phyloP scores from a whole-genome alignment of 2,888 invertebrate species.

The Brenthis hecate region DNA sequence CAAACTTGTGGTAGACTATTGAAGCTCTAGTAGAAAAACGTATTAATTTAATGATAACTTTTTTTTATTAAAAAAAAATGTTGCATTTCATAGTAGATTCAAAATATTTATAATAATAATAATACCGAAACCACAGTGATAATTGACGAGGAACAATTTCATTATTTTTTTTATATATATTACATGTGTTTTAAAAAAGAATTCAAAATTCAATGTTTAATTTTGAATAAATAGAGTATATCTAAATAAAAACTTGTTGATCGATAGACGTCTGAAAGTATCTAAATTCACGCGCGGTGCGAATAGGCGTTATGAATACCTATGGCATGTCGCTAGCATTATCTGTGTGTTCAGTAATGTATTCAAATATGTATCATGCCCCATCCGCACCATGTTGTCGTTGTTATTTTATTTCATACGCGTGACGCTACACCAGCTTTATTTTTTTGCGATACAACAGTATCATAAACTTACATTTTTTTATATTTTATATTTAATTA shows the following conservation, averaged over 20 bases:
- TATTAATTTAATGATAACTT: too few species aligned
- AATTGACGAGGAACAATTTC: too few species aligned
- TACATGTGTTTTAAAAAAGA: too few species aligned
- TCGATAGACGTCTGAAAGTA: constrained; percentile 44
- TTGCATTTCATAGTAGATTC: too few species aligned
- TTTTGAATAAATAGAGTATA: not conserved
- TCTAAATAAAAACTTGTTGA: constrained; percentile 21
- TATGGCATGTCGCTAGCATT: constrained; percentile 72
- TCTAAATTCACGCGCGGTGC: constrained; percentile 69
- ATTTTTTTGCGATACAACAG: constrained; percentile 58
- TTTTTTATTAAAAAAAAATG: too few species aligned
- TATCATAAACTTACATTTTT: constrained; percentile 6
- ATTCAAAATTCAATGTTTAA: not conserved
- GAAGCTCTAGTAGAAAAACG: too few species aligned
- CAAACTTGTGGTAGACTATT: too few species aligned
- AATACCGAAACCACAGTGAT: too few species aligned
- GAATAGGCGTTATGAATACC: constrained; percentile 77
- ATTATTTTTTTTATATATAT: too few species aligned
- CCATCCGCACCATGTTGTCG: constrained; percentile 75
- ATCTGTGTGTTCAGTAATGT: constrained; percentile 79
- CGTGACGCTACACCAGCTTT: constrained; percentile 72
- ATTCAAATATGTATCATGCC: constrained; percentile 82
- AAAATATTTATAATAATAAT: too few species aligned
- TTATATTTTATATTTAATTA: not conserved
- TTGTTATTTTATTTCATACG: constrained; percentile 80